Base-by-base conservation (phyloP, 1,140 invertebrate species). In the Teleogryllus occipitalis region DNA sequence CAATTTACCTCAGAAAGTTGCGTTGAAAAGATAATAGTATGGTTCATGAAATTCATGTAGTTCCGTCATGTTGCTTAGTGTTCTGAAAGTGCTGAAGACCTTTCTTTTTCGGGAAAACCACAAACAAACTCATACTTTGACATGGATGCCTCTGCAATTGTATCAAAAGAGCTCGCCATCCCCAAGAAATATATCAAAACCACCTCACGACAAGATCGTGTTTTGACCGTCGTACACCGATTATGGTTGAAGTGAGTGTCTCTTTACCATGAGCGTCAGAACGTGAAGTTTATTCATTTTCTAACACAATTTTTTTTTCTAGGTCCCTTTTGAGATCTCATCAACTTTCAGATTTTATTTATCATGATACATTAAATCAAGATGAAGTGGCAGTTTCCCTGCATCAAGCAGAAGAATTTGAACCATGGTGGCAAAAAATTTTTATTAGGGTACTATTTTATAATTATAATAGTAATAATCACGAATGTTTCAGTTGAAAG, bases 161-260 rank as follows among this genome's bases (percentile, higher is more conserved):
- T 80, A 72, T 48, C 76, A 21, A 46, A 78, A 15, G 81, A 81
- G 54, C 65, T 84, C 48, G 79, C 80, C 78, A 89, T 93, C 85
- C 90, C 88, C 82, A 86, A 84, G 82, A 90, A 90, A 83, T 91
- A 92, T 86, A 87, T 92, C 80, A 89, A 89, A 85, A 83, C 87
- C 65, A 82, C 84, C 47, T 82, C 84, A 54, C 87, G 86, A 80
- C 82, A 88, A 65, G 87, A 89, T 74, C 85, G 89, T 82, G 91
- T 88, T 83, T 85, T 89, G 81, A 87, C 90, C 75, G 87, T 92
- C 81, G 91, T 92, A 79, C 91, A 92, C 83, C 89, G 89, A 83
- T 86, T 84, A 81, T 93, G 92, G 92, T 84, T 93, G 80, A 91
- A 90, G 85, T 89, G 88, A 82, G 82, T 48, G 8, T 75, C n/a